A percentile compares a stretch with the other conserved stretches of the same genome.
Evolutionary conservation across 2,888 invertebrate genomes (phyloP).

Genomic region (Imbricaverruca yamaguchii): DNA sequence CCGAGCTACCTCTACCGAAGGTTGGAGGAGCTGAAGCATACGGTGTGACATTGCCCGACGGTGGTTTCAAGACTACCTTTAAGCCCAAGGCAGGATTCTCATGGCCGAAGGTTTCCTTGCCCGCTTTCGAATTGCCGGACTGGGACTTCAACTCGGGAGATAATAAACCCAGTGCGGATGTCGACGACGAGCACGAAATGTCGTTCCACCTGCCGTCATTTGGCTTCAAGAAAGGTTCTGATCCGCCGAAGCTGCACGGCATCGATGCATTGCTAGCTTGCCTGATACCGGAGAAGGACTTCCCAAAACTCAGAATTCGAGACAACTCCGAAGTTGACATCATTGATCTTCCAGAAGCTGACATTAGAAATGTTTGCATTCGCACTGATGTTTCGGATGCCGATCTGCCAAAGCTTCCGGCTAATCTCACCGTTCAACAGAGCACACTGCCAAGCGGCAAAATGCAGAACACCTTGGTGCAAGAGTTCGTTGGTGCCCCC

Average conservation of each 20-base stretch:
- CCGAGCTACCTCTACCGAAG: conserved; percentile 25
- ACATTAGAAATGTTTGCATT: background rate
- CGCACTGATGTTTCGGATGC: background rate
- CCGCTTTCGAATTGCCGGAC: background rate
- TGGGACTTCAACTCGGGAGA: background rate
- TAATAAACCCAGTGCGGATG: background rate
- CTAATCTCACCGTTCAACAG: background rate
- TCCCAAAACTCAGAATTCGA: background rate
- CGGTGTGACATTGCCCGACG: conserved; percentile 22
- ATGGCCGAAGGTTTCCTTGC: background rate
- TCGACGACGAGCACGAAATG: background rate
- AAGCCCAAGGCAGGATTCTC: background rate
- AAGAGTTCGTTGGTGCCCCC: background rate
- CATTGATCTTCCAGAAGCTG: background rate
- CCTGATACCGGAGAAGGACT: background rate
- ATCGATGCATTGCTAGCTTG: background rate
- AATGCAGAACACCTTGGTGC: background rate
- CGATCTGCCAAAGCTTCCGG: background rate
- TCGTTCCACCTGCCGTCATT: background rate
- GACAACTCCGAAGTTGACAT: conserved; percentile 6
- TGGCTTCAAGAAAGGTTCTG: background rate
- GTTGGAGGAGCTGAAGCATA: conserved; percentile 23
- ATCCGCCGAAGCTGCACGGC: background rate
- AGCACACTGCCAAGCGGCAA: background rate
- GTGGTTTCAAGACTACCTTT: background rate